Conservation (phyloP, 2,113 vertebrate species). For the Tragelaphus scriptus region DNA sequence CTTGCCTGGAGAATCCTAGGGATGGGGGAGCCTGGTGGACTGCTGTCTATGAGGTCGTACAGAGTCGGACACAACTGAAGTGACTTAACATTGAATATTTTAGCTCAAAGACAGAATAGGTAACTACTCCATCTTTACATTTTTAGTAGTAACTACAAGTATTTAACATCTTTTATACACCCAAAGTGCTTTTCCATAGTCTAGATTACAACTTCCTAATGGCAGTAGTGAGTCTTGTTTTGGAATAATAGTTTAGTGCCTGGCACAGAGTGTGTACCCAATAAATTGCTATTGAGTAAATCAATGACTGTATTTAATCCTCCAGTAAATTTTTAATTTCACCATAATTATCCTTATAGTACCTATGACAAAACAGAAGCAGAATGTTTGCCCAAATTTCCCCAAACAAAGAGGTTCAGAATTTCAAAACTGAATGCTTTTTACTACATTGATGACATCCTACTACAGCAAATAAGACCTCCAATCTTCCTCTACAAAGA, state of each 20-base stretch:
- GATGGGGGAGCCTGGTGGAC: no score
- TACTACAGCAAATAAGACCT: neutral
- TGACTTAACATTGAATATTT: neutral
- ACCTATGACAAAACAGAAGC: neutral
- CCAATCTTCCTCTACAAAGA: neutral
- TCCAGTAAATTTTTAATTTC: neutral
- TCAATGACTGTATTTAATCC: neutral
- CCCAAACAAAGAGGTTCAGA: neutral
- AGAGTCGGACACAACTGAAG: no score
- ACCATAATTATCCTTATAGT: neutral
- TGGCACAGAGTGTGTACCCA: neutral
- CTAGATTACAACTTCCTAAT: neutral
- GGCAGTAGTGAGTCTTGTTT: neutral
- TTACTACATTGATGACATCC: neutral
- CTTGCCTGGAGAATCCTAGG: no score
- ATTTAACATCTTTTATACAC: neutral
- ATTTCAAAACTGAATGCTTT: neutral
- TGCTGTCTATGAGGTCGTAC: no score
- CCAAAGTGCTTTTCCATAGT: neutral
- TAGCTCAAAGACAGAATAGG: neutral
- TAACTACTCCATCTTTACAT: neutral
- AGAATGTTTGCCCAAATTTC: neutral
- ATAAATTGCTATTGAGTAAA: neutral
- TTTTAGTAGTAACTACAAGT: neutral
- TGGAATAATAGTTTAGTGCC: neutral